Percentiles rank a stretch among this genome's conserved stretches.
Evolutionary conservation across 2,797 vertebrate genomes (phyloP).

Genomic region (Oceanodroma leucorhoa): DNA sequence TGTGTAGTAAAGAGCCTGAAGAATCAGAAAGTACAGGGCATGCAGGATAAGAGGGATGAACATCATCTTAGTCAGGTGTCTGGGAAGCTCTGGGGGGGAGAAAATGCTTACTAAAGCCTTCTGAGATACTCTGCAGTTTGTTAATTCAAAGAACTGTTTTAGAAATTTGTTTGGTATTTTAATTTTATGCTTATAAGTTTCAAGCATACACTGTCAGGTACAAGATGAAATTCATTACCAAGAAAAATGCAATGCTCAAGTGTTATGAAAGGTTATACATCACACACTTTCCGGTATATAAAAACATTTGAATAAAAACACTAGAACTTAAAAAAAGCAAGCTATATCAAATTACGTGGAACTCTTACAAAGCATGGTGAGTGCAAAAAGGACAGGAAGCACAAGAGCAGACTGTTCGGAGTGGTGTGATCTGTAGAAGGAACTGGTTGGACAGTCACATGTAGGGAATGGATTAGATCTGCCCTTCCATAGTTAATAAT

Average conservation of each 20-base stretch:
- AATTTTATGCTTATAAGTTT: slow-evolving; percentile 55
- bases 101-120: background rate
- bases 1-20: background rate
- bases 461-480: background rate
- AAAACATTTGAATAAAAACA: background rate
- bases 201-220: background rate
- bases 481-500: background rate
- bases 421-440: background rate
- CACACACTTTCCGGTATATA: background rate
- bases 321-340: background rate
- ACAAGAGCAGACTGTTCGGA: background rate
- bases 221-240: slow-evolving; percentile 36
- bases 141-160: slow-evolving; percentile 5
- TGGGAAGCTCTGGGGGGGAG: background rate
- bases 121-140: background rate
- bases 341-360: background rate
- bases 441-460: background rate
- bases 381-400: background rate
- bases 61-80: background rate
- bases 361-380: background rate
- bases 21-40: background rate
- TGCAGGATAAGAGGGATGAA: background rate
- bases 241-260: slow-evolving; percentile 14
- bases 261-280: slow-evolving; percentile 35
- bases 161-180: slow-evolving; percentile 24